Base-by-base conservation (phyloP, 2,113 vertebrate genomes). In the Chaetura pelagica region DNA sequence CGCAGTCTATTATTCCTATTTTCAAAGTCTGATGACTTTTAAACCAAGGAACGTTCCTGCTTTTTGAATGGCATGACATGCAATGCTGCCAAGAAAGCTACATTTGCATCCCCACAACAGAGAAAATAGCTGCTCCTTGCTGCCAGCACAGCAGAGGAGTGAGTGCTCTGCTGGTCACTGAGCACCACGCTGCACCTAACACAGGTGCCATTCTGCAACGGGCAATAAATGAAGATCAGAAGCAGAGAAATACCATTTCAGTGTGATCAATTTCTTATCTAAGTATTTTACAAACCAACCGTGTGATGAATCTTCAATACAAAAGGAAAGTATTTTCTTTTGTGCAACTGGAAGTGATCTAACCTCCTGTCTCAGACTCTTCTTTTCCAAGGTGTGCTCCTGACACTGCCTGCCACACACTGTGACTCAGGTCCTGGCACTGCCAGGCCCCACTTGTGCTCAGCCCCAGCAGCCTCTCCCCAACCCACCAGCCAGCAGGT, bases 241-340 rank as follows among this genome's bases (percentile, higher is more conserved):
- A 76, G 48, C 54, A 30, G 7, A 63, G 19, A 63, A 54, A 18
- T 0, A 35, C 21, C 20, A 46, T 6, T 32, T 9, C 62, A 9
- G 3, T 1, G 6, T 1, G 2, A 35, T 6, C 62, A 0, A 15
- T 46, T 58, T 22, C 64, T 71, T 26, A 38, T 3, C 20, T 32
- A 46, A 77, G 17, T 11, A 51, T 40, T 58, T 82, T 24, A 35
- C 48, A 67, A 1, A n/a, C 66, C 26, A 48, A 77, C 15, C 61
- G 35, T 0, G 16, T 0, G 0, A 82, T 34, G 32, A 52, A 40
- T n/a, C 54, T 40, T 40, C 66, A 13, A 0, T 0, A 74, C 40
- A 57, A 67, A 40, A 15, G 1, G 10, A 7, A 13, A 5, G 22
- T 5, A 6, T 23, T 87, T 72, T 14, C 26, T 24, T 30, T 26